A percentile compares a stretch with the other conserved stretches of the same genome.
Evolutionary conservation across 53 echinoderm and acorn worm species (phyloP).

Genomic region (Actinopyga echinites): DNA sequence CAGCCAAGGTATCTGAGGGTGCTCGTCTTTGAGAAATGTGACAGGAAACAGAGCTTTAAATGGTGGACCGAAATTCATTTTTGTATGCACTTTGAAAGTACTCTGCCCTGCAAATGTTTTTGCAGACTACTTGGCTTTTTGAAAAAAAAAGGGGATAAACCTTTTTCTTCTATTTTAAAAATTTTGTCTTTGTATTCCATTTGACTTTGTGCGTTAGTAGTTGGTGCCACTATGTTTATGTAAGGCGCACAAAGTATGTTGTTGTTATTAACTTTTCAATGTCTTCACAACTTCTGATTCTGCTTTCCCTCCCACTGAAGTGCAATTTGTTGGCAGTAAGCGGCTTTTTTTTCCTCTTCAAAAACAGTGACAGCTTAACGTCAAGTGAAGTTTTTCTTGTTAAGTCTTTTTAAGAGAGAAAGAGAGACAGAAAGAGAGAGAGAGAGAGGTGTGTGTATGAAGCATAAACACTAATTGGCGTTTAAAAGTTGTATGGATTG

Average conservation of each 20-base stretch:
- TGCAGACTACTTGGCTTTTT: slow-evolving; percentile 1
- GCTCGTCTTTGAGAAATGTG: no score
- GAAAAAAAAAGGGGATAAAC: neutral
- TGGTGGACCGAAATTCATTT: neutral
- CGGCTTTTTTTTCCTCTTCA: slow-evolving; percentile 42
- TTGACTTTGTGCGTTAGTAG: slow-evolving; percentile 29
- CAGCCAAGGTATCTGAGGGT: no score
- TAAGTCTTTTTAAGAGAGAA: neutral
- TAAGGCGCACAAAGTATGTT: slow-evolving; percentile 46
- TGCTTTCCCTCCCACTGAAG: slow-evolving; percentile 55
- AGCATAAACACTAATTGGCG: slow-evolving; percentile 23
- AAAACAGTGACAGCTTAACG: slow-evolving; percentile 20
- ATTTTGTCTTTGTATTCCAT: slow-evolving; percentile 46
- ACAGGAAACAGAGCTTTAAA: no score
- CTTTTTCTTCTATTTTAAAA: slow-evolving; percentile 26
- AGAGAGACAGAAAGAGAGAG: no score
- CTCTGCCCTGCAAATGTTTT: slow-evolving; percentile 7
- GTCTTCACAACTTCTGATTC: slow-evolving; percentile 46
- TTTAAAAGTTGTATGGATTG: slow-evolving; percentile 28
- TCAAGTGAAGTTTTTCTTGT: neutral
- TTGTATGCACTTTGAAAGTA: slow-evolving; percentile 28
- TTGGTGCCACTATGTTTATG: slow-evolving; percentile 29
- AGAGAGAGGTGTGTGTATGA: no score
- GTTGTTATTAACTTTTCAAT: slow-evolving; percentile 34
- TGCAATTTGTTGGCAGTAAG: slow-evolving; percentile 54